phyloP scores from a whole-genome alignment of 2,113 vertebrate genomes.

The Myiagra hebetior region DNA sequence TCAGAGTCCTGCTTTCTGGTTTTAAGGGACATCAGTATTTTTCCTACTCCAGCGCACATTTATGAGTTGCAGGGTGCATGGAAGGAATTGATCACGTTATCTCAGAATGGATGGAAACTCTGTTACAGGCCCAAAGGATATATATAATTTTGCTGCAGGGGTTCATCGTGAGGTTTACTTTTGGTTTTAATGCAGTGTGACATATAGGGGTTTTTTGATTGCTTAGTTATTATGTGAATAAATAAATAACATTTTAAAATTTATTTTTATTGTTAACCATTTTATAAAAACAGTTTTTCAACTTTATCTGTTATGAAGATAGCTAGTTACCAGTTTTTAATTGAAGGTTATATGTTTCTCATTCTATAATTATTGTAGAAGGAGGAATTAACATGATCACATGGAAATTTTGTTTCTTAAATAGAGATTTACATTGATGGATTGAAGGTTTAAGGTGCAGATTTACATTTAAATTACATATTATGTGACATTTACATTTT shows the following conservation, averaged over 20 bases:
- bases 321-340: conserved; percentile 28
- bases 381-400: conserved; percentile 49
- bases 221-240: not conserved
- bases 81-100: not conserved
- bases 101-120: not conserved
- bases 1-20: not conserved
- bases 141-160: not conserved
- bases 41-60: not conserved
- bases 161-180: not conserved
- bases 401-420: conserved; percentile 58
- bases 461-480: conserved; percentile 68
- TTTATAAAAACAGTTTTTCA: not conserved
- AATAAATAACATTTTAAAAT: not conserved
- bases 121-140: not conserved
- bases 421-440: conserved; percentile 60
- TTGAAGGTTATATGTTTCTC: conserved; percentile 41
- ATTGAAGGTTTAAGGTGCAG: conserved; percentile 64
- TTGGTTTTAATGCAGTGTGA: not conserved
- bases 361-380: conserved; percentile 48
- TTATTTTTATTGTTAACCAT: not conserved
- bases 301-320: not conserved
- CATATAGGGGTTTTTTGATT: not conserved
- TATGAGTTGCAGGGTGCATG: not conserved
- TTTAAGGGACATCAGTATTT: not conserved
- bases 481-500: conserved; percentile 60